These are phyloP conservation scores for Diuraphis noxia DNA, from an alignment of 1,140 invertebrate genomes.

Conservation along the genomic window DNA sequence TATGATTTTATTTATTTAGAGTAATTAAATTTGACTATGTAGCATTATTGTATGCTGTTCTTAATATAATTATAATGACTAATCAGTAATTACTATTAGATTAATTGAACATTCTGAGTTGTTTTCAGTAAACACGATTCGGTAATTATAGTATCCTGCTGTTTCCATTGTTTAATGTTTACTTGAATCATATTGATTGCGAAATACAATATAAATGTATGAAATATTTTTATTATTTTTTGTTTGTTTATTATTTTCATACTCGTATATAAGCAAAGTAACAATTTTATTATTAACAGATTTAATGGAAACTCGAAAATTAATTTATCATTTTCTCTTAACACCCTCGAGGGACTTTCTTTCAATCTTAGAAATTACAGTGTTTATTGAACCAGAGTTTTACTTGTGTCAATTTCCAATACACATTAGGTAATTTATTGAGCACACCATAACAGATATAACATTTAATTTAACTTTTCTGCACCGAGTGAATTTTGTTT, in stretches of 20 bases:
- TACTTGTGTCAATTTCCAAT: constrained; percentile 14
- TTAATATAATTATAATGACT: constrained; percentile 23
- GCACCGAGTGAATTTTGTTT: neutral
- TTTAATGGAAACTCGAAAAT: constrained; percentile 9
- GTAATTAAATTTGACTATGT: neutral
- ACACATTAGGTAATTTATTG: neutral
- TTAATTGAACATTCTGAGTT: neutral
- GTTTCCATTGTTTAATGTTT: neutral
- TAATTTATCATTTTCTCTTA: constrained; percentile 10
- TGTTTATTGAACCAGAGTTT: neutral
- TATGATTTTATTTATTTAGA: constrained; percentile 15
- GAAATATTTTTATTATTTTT: neutral
- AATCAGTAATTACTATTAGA: constrained; percentile 10
- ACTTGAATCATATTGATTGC: neutral
- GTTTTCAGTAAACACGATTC: neutral
- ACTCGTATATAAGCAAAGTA: neutral
- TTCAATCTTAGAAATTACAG: neutral
- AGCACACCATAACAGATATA: neutral
- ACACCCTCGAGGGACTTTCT: neutral
- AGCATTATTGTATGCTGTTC: neutral
- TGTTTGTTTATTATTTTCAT: neutral
- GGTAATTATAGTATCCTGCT: neutral
- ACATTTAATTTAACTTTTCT: neutral
- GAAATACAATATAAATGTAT: neutral
- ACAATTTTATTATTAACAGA: neutral